Evolutionary conservation across 1,140 invertebrate genomes (phyloP), one percentile per base, ranked within the genome.

Genomic region (Pachypsylla venusta): DNA sequence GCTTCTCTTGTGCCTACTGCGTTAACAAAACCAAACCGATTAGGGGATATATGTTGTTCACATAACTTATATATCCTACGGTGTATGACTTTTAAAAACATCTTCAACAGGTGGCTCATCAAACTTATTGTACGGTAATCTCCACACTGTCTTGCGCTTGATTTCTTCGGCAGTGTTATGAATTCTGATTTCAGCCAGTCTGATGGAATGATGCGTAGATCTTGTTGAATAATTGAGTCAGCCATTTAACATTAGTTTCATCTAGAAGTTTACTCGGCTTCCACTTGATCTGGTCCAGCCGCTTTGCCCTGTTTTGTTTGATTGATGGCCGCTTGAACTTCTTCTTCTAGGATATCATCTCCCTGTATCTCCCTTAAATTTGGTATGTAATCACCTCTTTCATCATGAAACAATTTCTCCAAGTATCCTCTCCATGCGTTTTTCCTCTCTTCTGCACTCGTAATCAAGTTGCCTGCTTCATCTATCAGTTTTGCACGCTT

Each of bases 21-120:
- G 12, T 59, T 59, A 53, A 63, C 54, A 57, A 63, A 63, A 19
- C 60, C 64, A 60, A 66, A 65, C 59, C 64, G 64, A 10, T 42
- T 59, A 19, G 58, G 20, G 13, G 55, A 25, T n/a, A 58, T 53
- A 25, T 30, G 14, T 16, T 58, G 54, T 53, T 61, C 56, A 27
- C 40, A 61, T 12, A 24, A 39, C 30, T 42, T 62, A 35, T 57
- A 60, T 30, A 62, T 64, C 30, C 60, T 61, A n/a, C 12, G 4
- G 57, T 65, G 64, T 16, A 65, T 62, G 25, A 65, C 61, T 58
- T 63, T 64, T 20, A 65, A 28, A 53, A 65, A 64, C 42, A 64
- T 54, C 54, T 66, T 65, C 19, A 65, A 54, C 5, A 57, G 59
- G 55, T 61, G 62, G 30, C 54, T 58, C 60, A 64, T 65, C 16